Evolutionary conservation across 2,888 invertebrate genomes (phyloP).

Genomic region (Phalangium opilio): DNA sequence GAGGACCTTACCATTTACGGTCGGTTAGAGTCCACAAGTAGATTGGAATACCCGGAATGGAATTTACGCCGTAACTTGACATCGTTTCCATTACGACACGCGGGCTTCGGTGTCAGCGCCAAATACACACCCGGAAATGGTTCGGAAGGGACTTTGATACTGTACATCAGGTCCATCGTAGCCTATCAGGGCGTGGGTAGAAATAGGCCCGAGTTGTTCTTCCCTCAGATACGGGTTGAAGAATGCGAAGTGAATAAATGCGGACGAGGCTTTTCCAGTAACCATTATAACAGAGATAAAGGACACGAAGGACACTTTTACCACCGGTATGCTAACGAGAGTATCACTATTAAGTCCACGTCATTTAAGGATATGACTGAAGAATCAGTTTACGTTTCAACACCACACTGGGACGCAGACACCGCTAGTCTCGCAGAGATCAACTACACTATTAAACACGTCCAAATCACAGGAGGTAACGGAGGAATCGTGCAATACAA

Average conservation of each 20-base stretch:
- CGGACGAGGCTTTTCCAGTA: slow-evolving; percentile 37
- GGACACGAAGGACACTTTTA: slow-evolving; percentile 74
- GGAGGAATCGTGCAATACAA: slow-evolving; percentile 73
- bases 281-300: slow-evolving; percentile 72
- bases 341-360: slow-evolving; percentile 58
- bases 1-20: slow-evolving; percentile 68
- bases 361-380: slow-evolving; percentile 62
- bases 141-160: slow-evolving; percentile 64
- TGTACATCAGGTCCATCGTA: slow-evolving; percentile 55
- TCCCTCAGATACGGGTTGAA: background rate
- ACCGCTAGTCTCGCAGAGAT: slow-evolving; percentile 39
- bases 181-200: slow-evolving; percentile 5
- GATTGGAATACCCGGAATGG: slow-evolving; percentile 38
- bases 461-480: slow-evolving; percentile 70
- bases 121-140: slow-evolving; percentile 61
- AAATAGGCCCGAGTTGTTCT: background rate
- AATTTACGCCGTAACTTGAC: slow-evolving; percentile 64
- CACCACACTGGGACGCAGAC: slow-evolving; percentile 61
- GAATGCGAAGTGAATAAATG: slow-evolving; percentile 9
- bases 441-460: slow-evolving; percentile 70
- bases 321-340: slow-evolving; percentile 71
- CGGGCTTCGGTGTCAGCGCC: slow-evolving; percentile 51
- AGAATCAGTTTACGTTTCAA: slow-evolving; percentile 64
- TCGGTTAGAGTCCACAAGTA: slow-evolving; percentile 31
- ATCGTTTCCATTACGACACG: slow-evolving; percentile 42